Conservation (phyloP, 2,888 invertebrate genomes). For the Phyto melanocephala region DNA sequence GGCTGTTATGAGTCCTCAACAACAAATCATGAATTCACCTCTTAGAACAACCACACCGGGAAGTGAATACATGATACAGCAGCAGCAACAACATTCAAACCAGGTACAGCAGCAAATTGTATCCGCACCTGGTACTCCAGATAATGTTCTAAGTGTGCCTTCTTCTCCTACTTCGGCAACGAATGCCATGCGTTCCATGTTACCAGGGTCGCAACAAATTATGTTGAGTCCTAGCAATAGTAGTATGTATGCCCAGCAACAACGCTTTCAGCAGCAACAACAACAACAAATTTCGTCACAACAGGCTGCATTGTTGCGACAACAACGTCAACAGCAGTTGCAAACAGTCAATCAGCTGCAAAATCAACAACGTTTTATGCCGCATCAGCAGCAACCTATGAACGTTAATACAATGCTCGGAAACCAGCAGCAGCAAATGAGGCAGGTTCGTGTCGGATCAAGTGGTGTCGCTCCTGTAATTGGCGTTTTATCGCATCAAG, state of each 20-base stretch:
- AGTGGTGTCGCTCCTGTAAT: not conserved
- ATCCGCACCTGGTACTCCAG: constrained; percentile 57
- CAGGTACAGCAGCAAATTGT: constrained; percentile 65
- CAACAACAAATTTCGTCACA: constrained; percentile 72
- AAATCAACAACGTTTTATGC: constrained; percentile 58
- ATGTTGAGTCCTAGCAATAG: constrained; percentile 72
- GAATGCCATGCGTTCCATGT: constrained; percentile 69
- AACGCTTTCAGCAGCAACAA: constrained; percentile 64
- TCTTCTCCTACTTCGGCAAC: constrained; percentile 71
- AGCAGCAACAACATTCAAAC: constrained; percentile 64
- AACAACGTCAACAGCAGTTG: constrained; percentile 67
- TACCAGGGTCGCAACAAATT: constrained; percentile 68
- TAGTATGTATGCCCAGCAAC: constrained; percentile 70
- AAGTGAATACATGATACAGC: constrained; percentile 69
- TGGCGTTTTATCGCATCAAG: constrained; percentile 39
- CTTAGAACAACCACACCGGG: constrained; percentile 72
- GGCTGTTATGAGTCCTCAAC: constrained; percentile 58
- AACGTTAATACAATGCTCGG: constrained; percentile 67
- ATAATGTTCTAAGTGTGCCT: constrained; percentile 70
- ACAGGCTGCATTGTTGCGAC: constrained; percentile 66
- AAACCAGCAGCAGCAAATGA: constrained; percentile 68
- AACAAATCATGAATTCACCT: constrained; percentile 71
- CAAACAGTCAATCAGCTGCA: constrained; percentile 52
- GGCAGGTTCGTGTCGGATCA: constrained; percentile 69
- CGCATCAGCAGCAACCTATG: constrained; percentile 67